phyloP scores from a whole-genome alignment of 2,113 vertebrate species.

The Elephas maximus region DNA sequence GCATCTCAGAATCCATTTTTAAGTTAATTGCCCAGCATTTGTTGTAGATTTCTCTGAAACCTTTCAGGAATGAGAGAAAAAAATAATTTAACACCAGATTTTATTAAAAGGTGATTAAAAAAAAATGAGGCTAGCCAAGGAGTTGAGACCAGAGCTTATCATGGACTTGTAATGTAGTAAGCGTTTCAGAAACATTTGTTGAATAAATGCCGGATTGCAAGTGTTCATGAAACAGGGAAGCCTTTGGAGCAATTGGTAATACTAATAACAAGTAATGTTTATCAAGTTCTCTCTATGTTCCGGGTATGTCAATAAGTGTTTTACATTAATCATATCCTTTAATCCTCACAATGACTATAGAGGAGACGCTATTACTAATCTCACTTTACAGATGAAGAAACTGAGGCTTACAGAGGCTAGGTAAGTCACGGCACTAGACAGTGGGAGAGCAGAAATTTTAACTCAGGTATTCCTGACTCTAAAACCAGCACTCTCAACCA shows the following conservation, averaged over 20 bases:
- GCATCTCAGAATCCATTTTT: slow-evolving; percentile 22
- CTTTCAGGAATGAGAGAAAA: not conserved
- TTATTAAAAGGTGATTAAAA: not conserved
- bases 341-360: not conserved
- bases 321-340: not conserved
- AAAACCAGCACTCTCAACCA: not conserved
- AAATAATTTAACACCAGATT: not conserved
- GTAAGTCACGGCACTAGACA: not conserved
- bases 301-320: not conserved
- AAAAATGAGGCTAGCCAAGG: not conserved
- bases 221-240: not conserved
- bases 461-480: not conserved
- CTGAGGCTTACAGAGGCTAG: not conserved
- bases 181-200: not conserved
- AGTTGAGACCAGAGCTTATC: not conserved
- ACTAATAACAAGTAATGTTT: not conserved
- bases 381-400: not conserved
- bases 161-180: not conserved
- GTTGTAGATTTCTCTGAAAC: not conserved
- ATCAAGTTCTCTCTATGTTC: not conserved
- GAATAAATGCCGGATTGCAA: not conserved
- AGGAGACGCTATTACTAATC: not conserved
- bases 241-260: not conserved
- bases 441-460: not conserved
- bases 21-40: not conserved